Base-by-base conservation (phyloP, 92 coral and sea anemone species). In the Virgularia gustaviana region DNA sequence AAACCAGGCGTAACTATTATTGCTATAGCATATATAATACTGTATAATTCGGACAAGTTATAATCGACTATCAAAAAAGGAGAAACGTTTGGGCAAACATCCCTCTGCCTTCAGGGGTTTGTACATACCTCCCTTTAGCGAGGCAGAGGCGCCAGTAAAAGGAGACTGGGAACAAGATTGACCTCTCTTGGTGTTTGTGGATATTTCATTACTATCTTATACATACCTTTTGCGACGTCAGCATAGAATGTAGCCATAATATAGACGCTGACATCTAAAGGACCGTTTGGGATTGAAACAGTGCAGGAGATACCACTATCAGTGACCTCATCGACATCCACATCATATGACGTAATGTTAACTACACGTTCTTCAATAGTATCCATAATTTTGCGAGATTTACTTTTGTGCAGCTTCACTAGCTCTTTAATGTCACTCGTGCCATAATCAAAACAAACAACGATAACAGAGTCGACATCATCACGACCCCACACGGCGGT, bases 221-320 rank as follows among this genome's bases (percentile, higher is more conserved):
- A 1, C 47, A 47, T 68, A 68, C 75, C 44, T 44, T 68, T 68
- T 0, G 47, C 51, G 41, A 68, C 75, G 18, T 68, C 75, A 19
- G 38, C 75, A 19, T 68, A 68, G 51, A 68, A 68, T 25, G 75
- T 68, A 15, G 75, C 61, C 61, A 68, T 47, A 47, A 68, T 61
- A 61, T 68, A 68, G 12, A 68, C 75, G 36, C 75, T 68, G 30
- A 68, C 47, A 19, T 68, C 75, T 33, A 68, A 32, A 27, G 75
- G 75, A 33, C 75, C 75, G 31, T 61, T 68, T 31, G 75, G 75
- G 22, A 68, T 49, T 20, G 18, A 22, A 27, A 68, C 75, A 33
- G 75, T 68, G n/a, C 75, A 68, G 10, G 75, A 29, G 32, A 68
- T 68, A 18, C 75, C 75, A 47, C 75, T 68, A 47, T 68, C 75